A percentile compares a stretch with the other conserved stretches of the same genome.
phyloP scores from a whole-genome alignment of 1,140 invertebrate species.

The Zaprionus nigranus region DNA sequence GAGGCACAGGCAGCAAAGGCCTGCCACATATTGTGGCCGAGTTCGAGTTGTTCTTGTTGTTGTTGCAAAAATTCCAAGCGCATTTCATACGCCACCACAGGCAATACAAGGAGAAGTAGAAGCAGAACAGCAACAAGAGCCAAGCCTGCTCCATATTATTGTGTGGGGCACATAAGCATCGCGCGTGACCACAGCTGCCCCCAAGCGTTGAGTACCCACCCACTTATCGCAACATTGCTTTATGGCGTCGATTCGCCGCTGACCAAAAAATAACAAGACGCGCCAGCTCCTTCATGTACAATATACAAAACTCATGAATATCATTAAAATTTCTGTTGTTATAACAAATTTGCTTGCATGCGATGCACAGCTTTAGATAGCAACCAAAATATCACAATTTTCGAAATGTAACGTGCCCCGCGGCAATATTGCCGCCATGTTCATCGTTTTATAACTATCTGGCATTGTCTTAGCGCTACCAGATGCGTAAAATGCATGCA shows the following conservation, averaged over 20 bases:
- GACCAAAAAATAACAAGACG: conserved; percentile 21
- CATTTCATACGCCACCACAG: conserved; percentile 78
- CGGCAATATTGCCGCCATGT: conserved; percentile 6
- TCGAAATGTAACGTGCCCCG: conserved; percentile 21
- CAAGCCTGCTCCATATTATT: conserved; percentile 12
- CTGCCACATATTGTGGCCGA: conserved; percentile 39
- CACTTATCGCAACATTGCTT: conserved; percentile 53
- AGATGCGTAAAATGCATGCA: background rate
- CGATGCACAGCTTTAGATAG: conserved; percentile 24
- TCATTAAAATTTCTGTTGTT: conserved; percentile 59
- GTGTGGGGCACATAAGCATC: conserved; percentile 24
- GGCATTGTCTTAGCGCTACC: background rate
- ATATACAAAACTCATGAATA: conserved; percentile 77
- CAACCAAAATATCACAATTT: conserved; percentile 4
- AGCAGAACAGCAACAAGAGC: conserved; percentile 22
- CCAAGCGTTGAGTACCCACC: conserved; percentile 50
- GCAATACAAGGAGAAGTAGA: conserved; percentile 46
- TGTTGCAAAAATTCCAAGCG: conserved; percentile 74
- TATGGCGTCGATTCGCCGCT: conserved; percentile 41
- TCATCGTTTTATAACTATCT: background rate
- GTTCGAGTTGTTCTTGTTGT: conserved; percentile 31
- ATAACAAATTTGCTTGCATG: conserved; percentile 42
- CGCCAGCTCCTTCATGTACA: conserved; percentile 50
- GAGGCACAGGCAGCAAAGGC: conserved; percentile 49
- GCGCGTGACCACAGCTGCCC: conserved; percentile 71